Evolutionary conservation across 2,797 vertebrate genomes (phyloP).

Genomic region (Tauraco hartlaubi): DNA sequence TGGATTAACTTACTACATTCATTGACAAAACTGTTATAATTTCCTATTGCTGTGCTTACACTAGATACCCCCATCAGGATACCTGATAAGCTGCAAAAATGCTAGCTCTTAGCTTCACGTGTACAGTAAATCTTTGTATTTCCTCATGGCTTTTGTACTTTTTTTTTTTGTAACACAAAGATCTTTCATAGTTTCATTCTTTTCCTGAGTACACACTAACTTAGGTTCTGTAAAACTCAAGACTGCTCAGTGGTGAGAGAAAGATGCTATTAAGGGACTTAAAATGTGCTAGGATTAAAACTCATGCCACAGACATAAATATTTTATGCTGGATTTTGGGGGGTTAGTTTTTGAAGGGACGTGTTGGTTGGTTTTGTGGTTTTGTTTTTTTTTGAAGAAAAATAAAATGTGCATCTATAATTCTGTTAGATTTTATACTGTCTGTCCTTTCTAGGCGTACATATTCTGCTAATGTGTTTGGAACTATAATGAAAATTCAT

Average conservation of each 20-base stretch:
- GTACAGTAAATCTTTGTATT: not conserved
- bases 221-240: not conserved
- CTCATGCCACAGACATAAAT: not conserved
- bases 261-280: not conserved
- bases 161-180: not conserved
- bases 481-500: not conserved
- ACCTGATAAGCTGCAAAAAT: not conserved
- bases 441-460: not conserved
- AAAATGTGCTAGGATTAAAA: not conserved
- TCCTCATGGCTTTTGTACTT: not conserved
- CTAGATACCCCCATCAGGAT: not conserved
- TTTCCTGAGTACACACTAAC: not conserved
- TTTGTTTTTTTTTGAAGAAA: not conserved
- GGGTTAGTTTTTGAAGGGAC: accelerated
- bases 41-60: not conserved
- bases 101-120: not conserved
- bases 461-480: not conserved
- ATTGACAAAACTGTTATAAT: not conserved
- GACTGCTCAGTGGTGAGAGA: not conserved
- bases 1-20: not conserved
- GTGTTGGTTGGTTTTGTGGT: not conserved
- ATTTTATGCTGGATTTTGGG: not conserved
- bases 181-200: not conserved
- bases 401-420: not conserved
- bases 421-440: not conserved